Evolutionary conservation across 2,888 invertebrate genomes (phyloP).

Genomic region (Hirtodrosophila confusa): DNA sequence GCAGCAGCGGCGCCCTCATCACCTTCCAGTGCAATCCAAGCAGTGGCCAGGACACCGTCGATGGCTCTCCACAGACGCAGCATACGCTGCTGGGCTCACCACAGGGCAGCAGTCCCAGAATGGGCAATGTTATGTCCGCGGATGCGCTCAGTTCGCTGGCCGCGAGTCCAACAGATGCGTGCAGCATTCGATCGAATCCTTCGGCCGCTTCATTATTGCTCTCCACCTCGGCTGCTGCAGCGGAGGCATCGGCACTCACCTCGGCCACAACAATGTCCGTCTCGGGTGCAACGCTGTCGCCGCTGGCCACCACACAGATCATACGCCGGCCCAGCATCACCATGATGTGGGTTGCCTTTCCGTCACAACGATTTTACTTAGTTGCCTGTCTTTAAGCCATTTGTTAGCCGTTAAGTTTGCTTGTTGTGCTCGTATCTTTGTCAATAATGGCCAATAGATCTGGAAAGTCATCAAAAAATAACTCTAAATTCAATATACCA

Average conservation of each 20-base stretch:
- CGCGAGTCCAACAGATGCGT: conserved; percentile 83
- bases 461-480: conserved; percentile 1
- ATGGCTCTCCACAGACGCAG: conserved; percentile 44
- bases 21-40: conserved; percentile 80
- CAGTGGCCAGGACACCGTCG: conserved; percentile 50
- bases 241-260: conserved; percentile 65
- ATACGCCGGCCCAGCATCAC: conserved; percentile 84
- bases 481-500: too few relatives aligned
- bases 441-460: conserved; percentile 19
- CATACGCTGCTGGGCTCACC: conserved; percentile 61
- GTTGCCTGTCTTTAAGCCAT: conserved; percentile 30
- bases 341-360: conserved; percentile 83
- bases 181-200: conserved; percentile 83
- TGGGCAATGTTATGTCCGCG: conserved; percentile 59
- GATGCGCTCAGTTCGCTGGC: conserved; percentile 82
- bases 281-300: conserved; percentile 81
- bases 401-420: conserved; percentile 20
- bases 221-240: conserved; percentile 78
- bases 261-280: conserved; percentile 63
- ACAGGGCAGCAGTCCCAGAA: conserved; percentile 60
- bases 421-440: conserved; percentile 25
- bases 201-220: conserved; percentile 82
- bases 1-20: conserved; percentile 81
- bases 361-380: conserved; percentile 42
- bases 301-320: conserved; percentile 83